Percentiles rank a stretch among this genome's conserved stretches.
These are phyloP conservation scores for Trichogramma pretiosum DNA, from an alignment of 1,140 invertebrate species.

Conservation along the genomic window DNA sequence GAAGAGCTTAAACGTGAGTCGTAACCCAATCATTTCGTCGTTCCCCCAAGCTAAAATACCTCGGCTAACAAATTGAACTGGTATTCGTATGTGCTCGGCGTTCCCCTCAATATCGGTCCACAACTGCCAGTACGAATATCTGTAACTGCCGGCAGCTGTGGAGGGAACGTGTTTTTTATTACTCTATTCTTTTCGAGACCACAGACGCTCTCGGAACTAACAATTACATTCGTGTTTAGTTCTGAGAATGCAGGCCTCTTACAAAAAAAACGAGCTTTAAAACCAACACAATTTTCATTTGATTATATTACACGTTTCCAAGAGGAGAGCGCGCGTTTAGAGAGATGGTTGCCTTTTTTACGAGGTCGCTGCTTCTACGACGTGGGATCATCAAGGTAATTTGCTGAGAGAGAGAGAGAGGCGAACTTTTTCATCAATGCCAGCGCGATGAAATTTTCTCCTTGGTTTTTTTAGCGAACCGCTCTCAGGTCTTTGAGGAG, in stretches of 20 bases:
- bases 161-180: conserved; percentile 17
- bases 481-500: no score
- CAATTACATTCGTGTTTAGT: neutral
- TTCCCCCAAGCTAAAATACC: no score
- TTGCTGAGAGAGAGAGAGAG: conserved; percentile 43
- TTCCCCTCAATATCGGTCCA: conserved; percentile 15
- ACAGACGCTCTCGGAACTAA: conserved; percentile 10
- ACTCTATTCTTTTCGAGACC: no score
- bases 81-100: conserved; percentile 5
- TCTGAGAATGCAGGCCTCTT: neutral
- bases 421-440: conserved; percentile 42
- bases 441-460: conserved; percentile 23
- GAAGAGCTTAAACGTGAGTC: no score
- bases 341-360: no score
- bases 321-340: no score
- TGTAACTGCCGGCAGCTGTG: conserved; percentile 33
- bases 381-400: conserved; percentile 41
- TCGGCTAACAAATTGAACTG: no score
- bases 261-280: no score
- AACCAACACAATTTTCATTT: no score
- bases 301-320: no score
- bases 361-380: conserved; percentile 32
- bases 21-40: no score
- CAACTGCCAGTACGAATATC: conserved; percentile 32
- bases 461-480: no score